Conservation (phyloP, 2,888 invertebrate species). For the Conops quadrifasciatus region DNA sequence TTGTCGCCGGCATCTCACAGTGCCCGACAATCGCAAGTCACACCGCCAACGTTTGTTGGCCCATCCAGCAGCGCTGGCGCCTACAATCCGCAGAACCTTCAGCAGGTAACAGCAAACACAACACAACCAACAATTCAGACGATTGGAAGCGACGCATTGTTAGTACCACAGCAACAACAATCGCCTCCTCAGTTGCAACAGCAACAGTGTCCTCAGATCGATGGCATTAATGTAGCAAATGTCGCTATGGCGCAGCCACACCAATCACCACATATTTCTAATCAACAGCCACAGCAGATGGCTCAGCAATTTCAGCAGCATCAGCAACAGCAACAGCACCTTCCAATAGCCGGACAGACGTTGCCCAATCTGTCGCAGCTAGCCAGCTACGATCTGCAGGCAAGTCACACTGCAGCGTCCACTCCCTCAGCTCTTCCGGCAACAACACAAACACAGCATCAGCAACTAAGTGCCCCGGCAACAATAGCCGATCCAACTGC, state of each 20-base stretch:
- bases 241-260: too few species aligned
- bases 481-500: slow-evolving; percentile 58
- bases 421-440: slow-evolving; percentile 46
- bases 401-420: slow-evolving; percentile 50
- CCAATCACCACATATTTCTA: slow-evolving; percentile 42
- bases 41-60: slow-evolving; percentile 34
- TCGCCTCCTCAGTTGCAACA: slow-evolving; percentile 40
- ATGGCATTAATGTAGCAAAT: too few species aligned
- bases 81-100: slow-evolving; percentile 47
- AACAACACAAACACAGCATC: slow-evolving; percentile 39
- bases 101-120: slow-evolving; percentile 42
- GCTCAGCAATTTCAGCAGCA: slow-evolving; percentile 43
- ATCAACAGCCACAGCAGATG: slow-evolving; percentile 42
- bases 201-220: slow-evolving; percentile 60
- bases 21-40: slow-evolving; percentile 37
- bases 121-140: slow-evolving; percentile 39
- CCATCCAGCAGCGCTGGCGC: slow-evolving; percentile 38
- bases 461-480: slow-evolving; percentile 54
- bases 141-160: slow-evolving; percentile 38
- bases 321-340: slow-evolving; percentile 52
- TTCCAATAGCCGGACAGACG: slow-evolving; percentile 55
- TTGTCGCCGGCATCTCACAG: slow-evolving; percentile 52
- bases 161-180: slow-evolving; percentile 41
- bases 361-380: slow-evolving; percentile 59
- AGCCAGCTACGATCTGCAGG: slow-evolving; percentile 52